These are phyloP conservation scores for Rattus rattus DNA, from an alignment of 2,113 vertebrate species.

Conservation along the genomic window DNA sequence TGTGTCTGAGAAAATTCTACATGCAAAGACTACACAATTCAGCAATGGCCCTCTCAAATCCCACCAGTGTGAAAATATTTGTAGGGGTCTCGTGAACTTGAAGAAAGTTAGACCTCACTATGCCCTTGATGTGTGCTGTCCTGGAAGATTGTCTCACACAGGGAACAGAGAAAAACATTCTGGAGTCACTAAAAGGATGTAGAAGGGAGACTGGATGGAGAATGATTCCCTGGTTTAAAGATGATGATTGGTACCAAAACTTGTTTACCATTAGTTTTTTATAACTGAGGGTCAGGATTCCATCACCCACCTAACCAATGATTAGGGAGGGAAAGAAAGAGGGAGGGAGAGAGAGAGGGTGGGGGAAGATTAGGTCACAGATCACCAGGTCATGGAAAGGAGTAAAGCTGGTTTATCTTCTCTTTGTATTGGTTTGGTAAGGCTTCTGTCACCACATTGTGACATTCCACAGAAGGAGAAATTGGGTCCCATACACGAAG, in stretches of 20 bases:
- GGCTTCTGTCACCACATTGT: neutral
- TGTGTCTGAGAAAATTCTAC: neutral
- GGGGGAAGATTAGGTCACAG: neutral
- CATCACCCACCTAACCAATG: neutral
- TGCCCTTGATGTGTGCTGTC: no score
- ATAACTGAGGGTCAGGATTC: neutral
- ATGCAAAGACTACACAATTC: neutral
- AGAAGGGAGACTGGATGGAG: neutral
- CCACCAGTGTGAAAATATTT: neutral
- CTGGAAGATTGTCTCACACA: neutral
- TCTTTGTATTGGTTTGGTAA: neutral
- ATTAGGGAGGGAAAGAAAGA: neutral
- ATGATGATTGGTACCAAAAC: neutral
- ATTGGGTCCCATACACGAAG: neutral
- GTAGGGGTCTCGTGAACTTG: neutral
- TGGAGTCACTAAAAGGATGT: no score
- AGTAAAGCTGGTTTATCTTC: neutral
- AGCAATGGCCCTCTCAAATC: neutral
- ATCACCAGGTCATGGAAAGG: neutral
- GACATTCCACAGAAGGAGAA: fast-evolving
- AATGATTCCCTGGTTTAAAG: neutral
- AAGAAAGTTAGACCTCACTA: neutral
- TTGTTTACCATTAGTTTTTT: neutral
- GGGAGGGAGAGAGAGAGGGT: neutral
- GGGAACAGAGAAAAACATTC: neutral